Percentiles rank a stretch among this genome's conserved stretches.
phyloP scores from a whole-genome alignment of 1,140 invertebrate genomes.

The Drosophila lini region DNA sequence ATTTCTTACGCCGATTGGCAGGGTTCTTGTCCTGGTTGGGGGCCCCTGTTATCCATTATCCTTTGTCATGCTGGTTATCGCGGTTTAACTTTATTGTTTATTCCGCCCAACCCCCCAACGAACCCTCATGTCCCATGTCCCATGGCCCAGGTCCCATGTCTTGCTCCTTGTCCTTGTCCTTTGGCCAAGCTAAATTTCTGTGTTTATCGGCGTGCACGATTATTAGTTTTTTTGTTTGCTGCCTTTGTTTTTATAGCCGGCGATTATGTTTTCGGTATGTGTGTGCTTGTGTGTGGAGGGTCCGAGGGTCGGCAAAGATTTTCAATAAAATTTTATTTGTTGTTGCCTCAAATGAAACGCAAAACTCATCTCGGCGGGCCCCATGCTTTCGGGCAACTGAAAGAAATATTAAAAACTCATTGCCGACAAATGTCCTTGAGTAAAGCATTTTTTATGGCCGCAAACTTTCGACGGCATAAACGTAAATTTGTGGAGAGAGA shows the following conservation, averaged over 20 bases:
- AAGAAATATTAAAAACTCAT: slow-evolving; percentile 72
- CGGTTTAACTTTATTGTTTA: slow-evolving; percentile 77
- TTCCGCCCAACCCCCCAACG: slow-evolving; percentile 13
- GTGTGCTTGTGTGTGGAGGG: background rate
- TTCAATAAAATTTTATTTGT: slow-evolving; percentile 77
- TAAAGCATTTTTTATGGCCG: slow-evolving; percentile 31
- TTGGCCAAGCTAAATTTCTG: slow-evolving; percentile 50
- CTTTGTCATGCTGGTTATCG: slow-evolving; percentile 78
- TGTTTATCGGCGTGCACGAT: slow-evolving; percentile 74
- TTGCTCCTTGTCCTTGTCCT: slow-evolving; percentile 17
- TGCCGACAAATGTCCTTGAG: slow-evolving; percentile 51
- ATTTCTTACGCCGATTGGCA: slow-evolving; percentile 65
- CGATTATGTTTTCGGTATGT: slow-evolving; percentile 70
- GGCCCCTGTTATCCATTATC: slow-evolving; percentile 62
- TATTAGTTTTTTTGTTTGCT: slow-evolving; percentile 67
- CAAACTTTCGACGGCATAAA: slow-evolving; percentile 43
- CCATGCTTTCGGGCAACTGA: slow-evolving; percentile 27
- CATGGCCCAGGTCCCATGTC: slow-evolving; percentile 7
- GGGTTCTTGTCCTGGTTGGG: slow-evolving; percentile 36
- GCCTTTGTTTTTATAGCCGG: slow-evolving; percentile 73
- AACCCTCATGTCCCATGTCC: slow-evolving; percentile 6
- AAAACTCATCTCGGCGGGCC: slow-evolving; percentile 55
- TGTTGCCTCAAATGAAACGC: slow-evolving; percentile 61
- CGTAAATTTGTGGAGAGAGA: slow-evolving; percentile 51
- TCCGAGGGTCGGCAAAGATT: slow-evolving; percentile 48